These are phyloP conservation scores for Heliangelus exortis DNA, from an alignment of 2,797 vertebrate species.

Conservation along the genomic window DNA sequence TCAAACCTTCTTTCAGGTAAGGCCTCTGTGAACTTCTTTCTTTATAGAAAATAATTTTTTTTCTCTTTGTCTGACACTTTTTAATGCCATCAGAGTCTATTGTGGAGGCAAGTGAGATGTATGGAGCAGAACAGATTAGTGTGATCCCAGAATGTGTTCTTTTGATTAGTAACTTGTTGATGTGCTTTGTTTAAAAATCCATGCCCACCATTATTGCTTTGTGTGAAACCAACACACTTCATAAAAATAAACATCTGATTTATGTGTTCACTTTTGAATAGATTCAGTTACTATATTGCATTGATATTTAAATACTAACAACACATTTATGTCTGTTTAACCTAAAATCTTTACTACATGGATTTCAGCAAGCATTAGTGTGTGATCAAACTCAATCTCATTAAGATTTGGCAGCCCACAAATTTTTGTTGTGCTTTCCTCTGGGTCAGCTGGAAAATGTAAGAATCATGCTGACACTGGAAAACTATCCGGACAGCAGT, in stretches of 20 bases:
- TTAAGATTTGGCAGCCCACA: neutral
- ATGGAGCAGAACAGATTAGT: neutral
- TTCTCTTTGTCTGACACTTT: neutral
- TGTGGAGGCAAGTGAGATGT: neutral
- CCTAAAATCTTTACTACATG: neutral
- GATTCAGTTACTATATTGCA: neutral
- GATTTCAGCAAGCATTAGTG: neutral
- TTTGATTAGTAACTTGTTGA: neutral
- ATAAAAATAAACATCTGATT: neutral
- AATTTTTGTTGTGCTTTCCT: conserved; percentile 13
- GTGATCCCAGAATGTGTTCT: neutral
- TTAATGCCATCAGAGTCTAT: neutral
- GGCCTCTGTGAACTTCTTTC: neutral
- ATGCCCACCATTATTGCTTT: neutral
- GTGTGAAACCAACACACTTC: neutral
- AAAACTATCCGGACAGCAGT: neutral
- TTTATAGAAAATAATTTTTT: neutral
- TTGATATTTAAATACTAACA: neutral
- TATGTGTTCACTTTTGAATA: neutral
- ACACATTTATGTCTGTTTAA: neutral
- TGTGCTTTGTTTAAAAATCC: neutral
- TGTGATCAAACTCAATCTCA: neutral
- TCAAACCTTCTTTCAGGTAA: neutral
- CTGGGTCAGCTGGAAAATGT: neutral
- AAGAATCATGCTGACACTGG: neutral